Evolutionary conservation across 2,113 vertebrate species (phyloP), one percentile per base, ranked within the genome.

Genomic region (Telmatochromis bifrenatus): DNA sequence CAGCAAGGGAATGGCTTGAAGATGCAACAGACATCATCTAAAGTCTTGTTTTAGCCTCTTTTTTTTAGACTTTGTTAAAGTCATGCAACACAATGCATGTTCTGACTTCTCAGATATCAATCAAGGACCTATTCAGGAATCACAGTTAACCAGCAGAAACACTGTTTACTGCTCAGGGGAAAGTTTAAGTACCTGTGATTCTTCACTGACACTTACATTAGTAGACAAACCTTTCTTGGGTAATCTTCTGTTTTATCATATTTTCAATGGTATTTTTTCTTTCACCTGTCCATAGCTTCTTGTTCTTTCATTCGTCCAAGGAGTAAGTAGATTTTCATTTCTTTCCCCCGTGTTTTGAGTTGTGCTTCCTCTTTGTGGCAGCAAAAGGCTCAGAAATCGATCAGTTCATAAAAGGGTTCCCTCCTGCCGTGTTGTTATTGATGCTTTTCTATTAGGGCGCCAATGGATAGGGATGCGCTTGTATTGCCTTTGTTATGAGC

Each of bases 381-480:
- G 58, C 79, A 83, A 84, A 87, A 80, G 33, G 80, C 88, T 58
- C n/a, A 1, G 11, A 14, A 37, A 92, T 94, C 39, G 87, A 93
- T 92, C 6, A 7, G 7, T 65, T 80, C 83, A 89, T 90, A 82
- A 89, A 89, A 85, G 28, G 62, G 10, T 53, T 90, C 73, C 80
- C 83, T 85, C 62, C 82, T 70, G 81, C 87, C 8, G 23, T 42
- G 80, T 35, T 55, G 45, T 62, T 84, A 85, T 91, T 87, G 90
- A 90, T 86, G 84, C 81, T 77, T 45, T 79, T 54, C 79, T 85
- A 23, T 93, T 85, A 87, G 26, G 39, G 7, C 5, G 82, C 51
- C 53, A 1, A n/a, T 47, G 11, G 75, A 82, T 60, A 19, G 39
- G 35, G 39, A 79, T 60, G 49, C n/a, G 75, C 82, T 58, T 39